Evolutionary conservation across 1,140 invertebrate genomes (phyloP).

Genomic region (Drosophila albomicans): DNA sequence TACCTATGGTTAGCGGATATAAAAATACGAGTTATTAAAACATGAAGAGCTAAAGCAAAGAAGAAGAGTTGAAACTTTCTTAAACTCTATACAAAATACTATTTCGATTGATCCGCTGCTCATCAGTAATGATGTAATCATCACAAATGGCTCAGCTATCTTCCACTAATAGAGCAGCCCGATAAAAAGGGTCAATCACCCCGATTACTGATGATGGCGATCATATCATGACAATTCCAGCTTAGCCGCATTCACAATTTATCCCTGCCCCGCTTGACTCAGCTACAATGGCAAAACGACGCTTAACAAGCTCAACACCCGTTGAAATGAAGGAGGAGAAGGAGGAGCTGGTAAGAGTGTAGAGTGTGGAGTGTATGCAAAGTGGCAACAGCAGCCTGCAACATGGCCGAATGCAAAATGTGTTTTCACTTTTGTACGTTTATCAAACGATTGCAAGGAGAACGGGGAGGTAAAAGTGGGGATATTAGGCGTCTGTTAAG

Average conservation of each 20-base stretch:
- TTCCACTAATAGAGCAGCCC: constrained; percentile 3
- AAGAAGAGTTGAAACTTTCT: no score
- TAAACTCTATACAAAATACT: no score
- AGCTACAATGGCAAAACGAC: neutral
- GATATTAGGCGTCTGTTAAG: constrained; percentile 40
- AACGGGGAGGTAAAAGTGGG: constrained; percentile 10
- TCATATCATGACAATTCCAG: constrained; percentile 53
- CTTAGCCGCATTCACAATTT: constrained; percentile 39
- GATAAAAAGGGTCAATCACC: constrained; percentile 13
- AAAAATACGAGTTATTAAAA: no score
- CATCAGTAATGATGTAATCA: constrained; percentile 8
- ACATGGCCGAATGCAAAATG: constrained; percentile 61
- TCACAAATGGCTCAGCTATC: constrained; percentile 13
- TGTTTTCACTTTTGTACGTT: constrained; percentile 80
- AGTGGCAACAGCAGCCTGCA: constrained; percentile 20
- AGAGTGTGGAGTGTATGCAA: constrained; percentile 18
- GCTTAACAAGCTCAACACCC: constrained; percentile 22
- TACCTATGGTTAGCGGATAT: no score
- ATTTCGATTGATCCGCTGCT: no score
- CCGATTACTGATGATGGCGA: constrained; percentile 50
- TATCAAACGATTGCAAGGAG: constrained; percentile 57
- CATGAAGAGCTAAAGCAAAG: no score
- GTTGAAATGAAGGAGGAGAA: neutral
- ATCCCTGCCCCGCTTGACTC: neutral
- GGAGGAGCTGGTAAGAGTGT: neutral